Base-by-base conservation (phyloP, 2,797 vertebrate species). In the Onychomys arenicola region DNA sequence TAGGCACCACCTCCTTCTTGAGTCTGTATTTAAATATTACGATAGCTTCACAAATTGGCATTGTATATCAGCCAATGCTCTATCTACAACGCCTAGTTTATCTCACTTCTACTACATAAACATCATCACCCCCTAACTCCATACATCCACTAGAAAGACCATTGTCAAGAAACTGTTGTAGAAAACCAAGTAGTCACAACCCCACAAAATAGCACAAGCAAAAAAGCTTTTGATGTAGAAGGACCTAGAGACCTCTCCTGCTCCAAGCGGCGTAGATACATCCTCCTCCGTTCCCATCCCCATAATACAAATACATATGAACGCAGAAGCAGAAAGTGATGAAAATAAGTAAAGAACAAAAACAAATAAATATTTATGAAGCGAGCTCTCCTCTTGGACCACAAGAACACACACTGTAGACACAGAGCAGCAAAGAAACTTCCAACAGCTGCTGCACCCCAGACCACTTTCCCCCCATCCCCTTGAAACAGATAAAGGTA, bases 31-130 rank as follows among this genome's bases (percentile, higher is more conserved):
- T 99, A 98, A 98, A 99, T 99, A 99, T 98, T 98, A 98, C 98
- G 98, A 99, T 98, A 97, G 98, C 98, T 98, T 98, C 98, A 99
- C 98, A 99, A 99, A 99, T 99, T 99, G 99, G 99, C 99, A 98
- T 98, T 99, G 98, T 98, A 99, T 99, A 99, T 99, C 99, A 99
- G 99, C 99, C 99, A 99, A 98, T 98, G 99, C 98, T 98, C 99
- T 98, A 99, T 98, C 99, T 98, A 99, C 99, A 99, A 99, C 99
- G 98, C 98, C 99, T 99, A 99, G 98, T 99, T 99, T 99, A 99
- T 99, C 99, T 99, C 99, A 99, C 99, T 99, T 99, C 98, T 97
- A 98, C 99, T 99, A 98, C 98, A 98, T 99, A 99, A 99, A 99
- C 99, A 99, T 98, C 99, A 99, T 98, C 99, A 99, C 98, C 98